A percentile compares a stretch with the other conserved stretches of the same genome.
phyloP scores from a whole-genome alignment of 1,140 invertebrate genomes.

The Tetranychus urticae region DNA sequence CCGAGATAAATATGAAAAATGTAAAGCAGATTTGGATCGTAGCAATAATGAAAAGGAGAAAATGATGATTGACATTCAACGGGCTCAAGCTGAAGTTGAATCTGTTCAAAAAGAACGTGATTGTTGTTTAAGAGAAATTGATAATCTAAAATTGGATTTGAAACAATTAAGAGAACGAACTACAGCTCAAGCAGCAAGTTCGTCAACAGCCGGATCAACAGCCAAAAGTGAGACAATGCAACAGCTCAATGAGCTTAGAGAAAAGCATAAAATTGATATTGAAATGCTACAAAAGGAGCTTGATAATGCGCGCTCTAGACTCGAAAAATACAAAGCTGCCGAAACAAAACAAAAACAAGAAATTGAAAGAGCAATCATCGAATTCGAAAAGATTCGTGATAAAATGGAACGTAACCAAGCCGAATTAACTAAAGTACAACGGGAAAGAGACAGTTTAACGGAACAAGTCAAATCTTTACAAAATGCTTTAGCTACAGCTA shows the following conservation, averaged over 20 bases:
- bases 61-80: slow-evolving; percentile 33
- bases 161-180: slow-evolving; percentile 4
- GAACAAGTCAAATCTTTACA: slow-evolving; percentile 14
- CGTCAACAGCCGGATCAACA: background rate
- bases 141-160: slow-evolving; percentile 2
- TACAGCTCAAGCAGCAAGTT: too few relatives aligned
- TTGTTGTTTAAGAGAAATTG: slow-evolving; percentile 27
- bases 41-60: slow-evolving; percentile 31
- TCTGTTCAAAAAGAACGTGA: slow-evolving; percentile 59
- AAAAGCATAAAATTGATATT: slow-evolving; percentile 13
- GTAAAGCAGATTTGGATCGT: slow-evolving; percentile 44
- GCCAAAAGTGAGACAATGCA: slow-evolving; percentile 10
- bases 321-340: slow-evolving; percentile 38
- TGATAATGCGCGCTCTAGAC: slow-evolving; percentile 45
- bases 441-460: slow-evolving; percentile 27
- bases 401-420: slow-evolving; percentile 52
- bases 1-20: slow-evolving; percentile 55
- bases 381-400: slow-evolving; percentile 59
- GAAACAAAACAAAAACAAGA: slow-evolving; percentile 57
- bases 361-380: slow-evolving; percentile 51
- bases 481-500: background rate
- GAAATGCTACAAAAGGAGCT: slow-evolving; percentile 28
- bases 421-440: slow-evolving; percentile 38
- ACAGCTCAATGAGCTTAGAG: slow-evolving; percentile 11
- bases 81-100: slow-evolving; percentile 35